Percentiles rank a stretch among this genome's conserved stretches.
Conservation (phyloP, 2,888 invertebrate species). For the Pollenia amentaria region DNA sequence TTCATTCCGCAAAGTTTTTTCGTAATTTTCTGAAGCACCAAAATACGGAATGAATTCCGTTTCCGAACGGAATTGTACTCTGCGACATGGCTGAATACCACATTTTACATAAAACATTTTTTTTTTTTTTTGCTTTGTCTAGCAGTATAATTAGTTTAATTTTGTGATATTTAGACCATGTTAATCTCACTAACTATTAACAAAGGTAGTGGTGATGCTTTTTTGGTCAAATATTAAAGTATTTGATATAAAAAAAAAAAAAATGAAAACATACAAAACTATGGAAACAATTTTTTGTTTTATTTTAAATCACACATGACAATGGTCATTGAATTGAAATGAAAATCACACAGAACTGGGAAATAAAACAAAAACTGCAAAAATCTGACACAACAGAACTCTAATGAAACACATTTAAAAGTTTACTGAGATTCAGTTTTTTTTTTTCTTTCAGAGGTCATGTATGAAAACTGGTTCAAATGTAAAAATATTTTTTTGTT, state of each 20-base stretch:
- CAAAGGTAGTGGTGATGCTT: too few species aligned
- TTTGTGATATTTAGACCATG: too few species aligned
- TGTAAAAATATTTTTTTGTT: background rate
- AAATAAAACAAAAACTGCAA: background rate
- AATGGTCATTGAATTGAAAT: slow-evolving; percentile 60
- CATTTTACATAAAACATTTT: too few species aligned
- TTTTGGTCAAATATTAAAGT: too few species aligned
- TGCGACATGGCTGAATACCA: too few species aligned
- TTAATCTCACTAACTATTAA: too few species aligned
- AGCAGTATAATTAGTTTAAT: too few species aligned
- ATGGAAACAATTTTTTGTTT: slow-evolving; percentile 14
- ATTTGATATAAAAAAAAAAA: background rate
- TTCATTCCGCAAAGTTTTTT: too few species aligned
- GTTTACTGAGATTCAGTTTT: background rate
- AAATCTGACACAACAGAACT: slow-evolving; percentile 24
- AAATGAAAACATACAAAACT: background rate
- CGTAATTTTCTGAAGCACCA: too few species aligned
- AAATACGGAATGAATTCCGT: too few species aligned
- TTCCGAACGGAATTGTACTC: too few species aligned
- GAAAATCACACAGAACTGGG: slow-evolving; percentile 31
- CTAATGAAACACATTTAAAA: slow-evolving; percentile 13
- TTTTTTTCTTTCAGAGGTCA: slow-evolving; percentile 13
- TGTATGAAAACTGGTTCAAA: slow-evolving; percentile 17
- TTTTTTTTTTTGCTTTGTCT: too few species aligned
- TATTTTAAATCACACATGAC: slow-evolving; percentile 44